Base-by-base conservation (phyloP, 2,113 vertebrate species). In the Neolamprologus modestus region DNA sequence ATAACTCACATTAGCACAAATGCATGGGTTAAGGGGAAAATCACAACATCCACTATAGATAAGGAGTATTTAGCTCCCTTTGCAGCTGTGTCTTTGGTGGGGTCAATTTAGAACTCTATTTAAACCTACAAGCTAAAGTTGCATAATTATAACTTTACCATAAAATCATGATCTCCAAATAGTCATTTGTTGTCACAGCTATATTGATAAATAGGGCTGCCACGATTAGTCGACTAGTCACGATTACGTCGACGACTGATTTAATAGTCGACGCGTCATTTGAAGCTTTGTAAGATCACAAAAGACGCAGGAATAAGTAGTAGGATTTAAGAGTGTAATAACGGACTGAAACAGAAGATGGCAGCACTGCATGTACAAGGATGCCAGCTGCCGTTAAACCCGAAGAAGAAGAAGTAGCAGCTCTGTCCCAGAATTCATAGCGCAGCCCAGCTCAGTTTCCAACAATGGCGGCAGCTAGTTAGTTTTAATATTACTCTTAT, bases 181-280 rank as follows among this genome's bases (percentile, higher is more conserved):
- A 68, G 33, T 68, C 7, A 68, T 40, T 68, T 68, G 63, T 40
- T 40, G 63, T 21, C 33, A 68, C 7, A 68, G 3, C 33, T 68
- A 8, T 68, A 40, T 37, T 7, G 37, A 26, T 45, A 42, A 24
- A 26, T 42, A 9, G 42, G 42, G 6, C 13, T 45, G 42, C 42
- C 42, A 45, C 42, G 3, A 45, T 45, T 45, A 45, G 13, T 45
- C 5, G 1, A 42, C 40, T 42, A 42, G 12, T 42, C 40, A 42
- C 5, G 40, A 42, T 13, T 13, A 42, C 13, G 2, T 42, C 5
- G 5, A 42, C 0, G 6, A 45, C 42, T 45, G 3, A 14, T 16
- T 45, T 45, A 7, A 45, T 16, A 45, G 42, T 16, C 42, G 13
- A 45, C 1, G 0, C 3, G 0, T 45, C 42, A 0, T 45, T 45